Evolutionary conservation across 2,888 invertebrate species (phyloP), one percentile per base, ranked within the genome.

Genomic region (Drosophila nigricruria): DNA sequence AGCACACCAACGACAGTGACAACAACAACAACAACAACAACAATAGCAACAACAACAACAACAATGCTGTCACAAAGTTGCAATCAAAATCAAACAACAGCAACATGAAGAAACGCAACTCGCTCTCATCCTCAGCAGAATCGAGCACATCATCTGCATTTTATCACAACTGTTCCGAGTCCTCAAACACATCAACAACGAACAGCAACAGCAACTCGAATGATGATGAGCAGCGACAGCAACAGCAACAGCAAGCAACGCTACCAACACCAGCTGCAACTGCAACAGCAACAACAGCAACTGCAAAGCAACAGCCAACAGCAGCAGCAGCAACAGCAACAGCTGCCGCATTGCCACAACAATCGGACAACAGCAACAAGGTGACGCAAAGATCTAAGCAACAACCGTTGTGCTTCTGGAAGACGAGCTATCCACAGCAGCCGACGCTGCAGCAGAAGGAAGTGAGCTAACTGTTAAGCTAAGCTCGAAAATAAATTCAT

Each of bases 331-430:
- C 54, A 62, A 60, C 50, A 50, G 20, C 60, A 34, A 6, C 40
- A 40, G 18, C 36, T 59, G 5, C 34, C n/a, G 20, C 53, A 59
- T 42, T 40, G 45, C 10, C 36, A 16, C 27, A 47, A 23, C 25
- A 18, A 23, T 27, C 36, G 25, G 70, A 70, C 20, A 50, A 61
- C 70, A 59, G 57, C 53, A 56, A 18, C 80, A 76, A 76, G 30
- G 10, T 9, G 18, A 30, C 30, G n/a, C 78, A 77, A 66, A 63
- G 53, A 25, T 20, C 65, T 3, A 66, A 81, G 9, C 83, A 83
- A 54, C 86, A 88, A 40, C 81, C 88, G 3, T 40, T 86, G 1
- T 70, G 72, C 42, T 88, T 88, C 47, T 84, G 84, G 90, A 88
- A 84, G 56, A 85, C 83, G 5, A 86, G 83, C 61, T 82, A 82